Evolutionary conservation across 37 sponge, comb jelly and placozoan genomes (phyloP), one percentile per base, ranked within the genome.

Genomic region (Bolinopsis microptera): DNA sequence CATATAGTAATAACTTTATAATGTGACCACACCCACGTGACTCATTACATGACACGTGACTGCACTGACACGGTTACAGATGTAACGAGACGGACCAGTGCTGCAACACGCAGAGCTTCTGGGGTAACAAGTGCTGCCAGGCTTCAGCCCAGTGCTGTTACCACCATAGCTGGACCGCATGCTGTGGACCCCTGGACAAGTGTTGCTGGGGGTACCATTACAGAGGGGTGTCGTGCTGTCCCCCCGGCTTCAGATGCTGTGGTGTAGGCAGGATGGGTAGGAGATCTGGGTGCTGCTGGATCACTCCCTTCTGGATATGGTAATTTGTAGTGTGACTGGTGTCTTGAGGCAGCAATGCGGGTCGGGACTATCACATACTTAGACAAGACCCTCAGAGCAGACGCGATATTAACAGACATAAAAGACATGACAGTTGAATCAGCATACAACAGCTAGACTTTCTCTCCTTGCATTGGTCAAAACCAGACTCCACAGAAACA

Each of bases 181-280:
- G 75, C 26, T 72, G 75, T 28, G 75, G 75, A 28, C 75, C 75
- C 5, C 75, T 72, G 18, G 75, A 72, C 31, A 28, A 5, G 75
- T 72, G 75, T n/a, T 72, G 75, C 75, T 72, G 75, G 75, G 75
- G 75, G 3, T n/a, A 30, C 75, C 75, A 72, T 21, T 72, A 72
- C 75, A 8, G 75, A n/a, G 75, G 75, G 3, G 31, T 72, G 3
- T n/a, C 75, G 31, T 72, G 75, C 26, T 72, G 75, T 28, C 75
- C 75, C 5, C 75, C 75, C 26, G 75, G 75, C 22, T 72, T 72
- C 31, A 5, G 31, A 3, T 72, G 75, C 18, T 72, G 75, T 72
- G 75, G 75, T 5, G 75, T 72, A 2, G 75, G 75, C 5, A 72
- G 75, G 75, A 72, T n/a, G 31, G 5, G 18, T 3, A 72, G 75